These are phyloP conservation scores for Napeogenes sylphis DNA, from an alignment of 2,888 invertebrate species.

Conservation along the genomic window DNA sequence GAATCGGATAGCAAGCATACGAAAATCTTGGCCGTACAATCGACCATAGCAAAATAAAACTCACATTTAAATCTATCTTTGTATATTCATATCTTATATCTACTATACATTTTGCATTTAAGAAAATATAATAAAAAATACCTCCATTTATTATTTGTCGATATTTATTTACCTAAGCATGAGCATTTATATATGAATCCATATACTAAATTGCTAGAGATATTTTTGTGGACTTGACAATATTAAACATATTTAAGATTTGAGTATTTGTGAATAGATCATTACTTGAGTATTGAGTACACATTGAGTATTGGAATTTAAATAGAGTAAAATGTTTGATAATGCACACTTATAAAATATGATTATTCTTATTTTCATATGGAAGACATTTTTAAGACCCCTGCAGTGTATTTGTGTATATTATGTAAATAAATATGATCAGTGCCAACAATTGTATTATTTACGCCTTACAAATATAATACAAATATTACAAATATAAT, in stretches of 20 bases:
- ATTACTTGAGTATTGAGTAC: no score
- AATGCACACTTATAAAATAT: background rate
- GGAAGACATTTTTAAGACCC: background rate
- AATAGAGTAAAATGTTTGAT: no score
- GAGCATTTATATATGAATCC: background rate
- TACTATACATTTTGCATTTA: conserved; percentile 10
- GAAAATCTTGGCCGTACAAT: conserved; percentile 78
- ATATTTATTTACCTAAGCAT: background rate
- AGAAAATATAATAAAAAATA: conserved; percentile 5
- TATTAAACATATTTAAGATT: no score
- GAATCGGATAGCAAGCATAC: conserved; percentile 79
- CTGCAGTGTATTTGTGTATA: background rate
- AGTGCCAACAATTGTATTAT: conserved; percentile 3
- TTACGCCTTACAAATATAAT: background rate
- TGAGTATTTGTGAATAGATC: no score
- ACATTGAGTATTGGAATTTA: no score
- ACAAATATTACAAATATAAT: background rate
- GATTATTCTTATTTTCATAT: background rate
- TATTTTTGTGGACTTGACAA: no score
- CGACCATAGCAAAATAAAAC: conserved; percentile 55
- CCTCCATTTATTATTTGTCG: background rate
- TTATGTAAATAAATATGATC: conserved; percentile 1
- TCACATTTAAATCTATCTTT: conserved; percentile 22
- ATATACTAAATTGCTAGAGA: no score
- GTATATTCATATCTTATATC: conserved; percentile 27